phyloP scores from a whole-genome alignment of 2,797 vertebrate species.

The Anableps anableps region DNA sequence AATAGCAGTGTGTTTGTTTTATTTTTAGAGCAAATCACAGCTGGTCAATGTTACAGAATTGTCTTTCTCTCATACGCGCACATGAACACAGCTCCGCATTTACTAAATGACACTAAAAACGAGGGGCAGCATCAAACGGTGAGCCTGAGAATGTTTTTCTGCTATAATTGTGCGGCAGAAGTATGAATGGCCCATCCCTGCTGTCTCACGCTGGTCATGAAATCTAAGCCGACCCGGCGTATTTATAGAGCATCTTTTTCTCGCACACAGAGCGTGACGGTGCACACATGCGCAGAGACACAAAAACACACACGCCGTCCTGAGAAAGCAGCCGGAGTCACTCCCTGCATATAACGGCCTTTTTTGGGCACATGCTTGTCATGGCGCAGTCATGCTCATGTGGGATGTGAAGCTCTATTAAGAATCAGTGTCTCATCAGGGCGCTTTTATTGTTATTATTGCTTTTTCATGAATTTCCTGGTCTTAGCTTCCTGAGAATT shows the following conservation, averaged over 20 bases:
- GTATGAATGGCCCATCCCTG: conserved; percentile 62
- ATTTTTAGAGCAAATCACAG: conserved; percentile 82
- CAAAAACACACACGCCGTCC: conserved; percentile 33
- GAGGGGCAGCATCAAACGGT: background rate
- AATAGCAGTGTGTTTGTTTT: conserved; percentile 80
- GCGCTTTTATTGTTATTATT: conserved; percentile 22
- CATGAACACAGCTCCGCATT: conserved; percentile 28
- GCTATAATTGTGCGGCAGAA: conserved; percentile 25
- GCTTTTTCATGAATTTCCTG: background rate
- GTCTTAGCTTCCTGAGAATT: background rate
- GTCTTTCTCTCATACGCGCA: conserved; percentile 41
- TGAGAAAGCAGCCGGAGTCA: conserved; percentile 64
- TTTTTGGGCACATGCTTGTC: conserved; percentile 81
- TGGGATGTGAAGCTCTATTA: conserved; percentile 37
- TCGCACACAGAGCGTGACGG: conserved; percentile 70
- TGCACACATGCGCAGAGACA: conserved; percentile 61
- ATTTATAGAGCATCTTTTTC: conserved; percentile 79
- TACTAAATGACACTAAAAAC: conserved; percentile 1
- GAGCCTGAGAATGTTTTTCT: conserved; percentile 14
- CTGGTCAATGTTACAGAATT: conserved; percentile 71
- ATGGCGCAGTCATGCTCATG: conserved; percentile 51
- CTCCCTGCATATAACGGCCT: conserved; percentile 64
- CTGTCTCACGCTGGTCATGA: conserved; percentile 71
- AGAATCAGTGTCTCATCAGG: conserved; percentile 39
- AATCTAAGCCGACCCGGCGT: conserved; percentile 70